Conservation (phyloP, 2,888 invertebrate genomes). For the Drosophila affinis region DNA sequence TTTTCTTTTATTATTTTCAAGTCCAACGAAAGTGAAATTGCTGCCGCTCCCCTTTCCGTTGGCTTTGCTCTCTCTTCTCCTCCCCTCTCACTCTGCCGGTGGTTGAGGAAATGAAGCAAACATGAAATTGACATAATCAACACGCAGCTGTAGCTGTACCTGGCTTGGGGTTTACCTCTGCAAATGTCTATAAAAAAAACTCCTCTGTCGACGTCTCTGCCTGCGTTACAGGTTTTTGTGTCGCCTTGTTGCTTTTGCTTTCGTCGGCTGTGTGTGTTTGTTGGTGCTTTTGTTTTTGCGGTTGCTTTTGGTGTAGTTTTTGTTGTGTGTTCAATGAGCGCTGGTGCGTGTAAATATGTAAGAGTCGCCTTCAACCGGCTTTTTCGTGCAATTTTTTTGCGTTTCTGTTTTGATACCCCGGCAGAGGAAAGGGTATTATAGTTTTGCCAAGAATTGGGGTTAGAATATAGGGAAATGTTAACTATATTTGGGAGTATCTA, state of each 20-base stretch:
- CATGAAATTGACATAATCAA: conserved; percentile 80
- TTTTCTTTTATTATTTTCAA: conserved; percentile 60
- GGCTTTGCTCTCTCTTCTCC: conserved; percentile 11
- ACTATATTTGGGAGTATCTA: no score
- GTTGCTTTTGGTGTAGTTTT: conserved; percentile 29
- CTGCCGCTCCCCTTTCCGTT: conserved; percentile 36
- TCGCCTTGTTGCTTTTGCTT: conserved; percentile 65
- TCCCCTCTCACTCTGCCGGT: background rate
- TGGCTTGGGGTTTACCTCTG: conserved; percentile 39
- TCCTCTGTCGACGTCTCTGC: conserved; percentile 56
- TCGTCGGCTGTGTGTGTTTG: conserved; percentile 25
- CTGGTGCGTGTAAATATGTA: conserved; percentile 80
- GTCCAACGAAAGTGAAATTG: conserved; percentile 80
- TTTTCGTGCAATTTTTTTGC: conserved; percentile 61
- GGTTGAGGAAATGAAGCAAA: conserved; percentile 78
- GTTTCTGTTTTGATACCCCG: conserved; percentile 24
- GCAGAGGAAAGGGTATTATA: background rate
- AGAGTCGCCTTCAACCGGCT: conserved; percentile 80
- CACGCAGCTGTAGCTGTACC: conserved; percentile 33
- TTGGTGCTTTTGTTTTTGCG: conserved; percentile 19
- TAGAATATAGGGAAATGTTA: background rate
- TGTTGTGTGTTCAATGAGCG: conserved; percentile 75
- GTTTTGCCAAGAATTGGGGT: background rate
- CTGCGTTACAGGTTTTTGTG: conserved; percentile 72
- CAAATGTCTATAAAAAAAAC: conserved; percentile 62